These are phyloP conservation scores for Pterois miles DNA, from an alignment of 2,797 vertebrate genomes.

Conservation along the genomic window DNA sequence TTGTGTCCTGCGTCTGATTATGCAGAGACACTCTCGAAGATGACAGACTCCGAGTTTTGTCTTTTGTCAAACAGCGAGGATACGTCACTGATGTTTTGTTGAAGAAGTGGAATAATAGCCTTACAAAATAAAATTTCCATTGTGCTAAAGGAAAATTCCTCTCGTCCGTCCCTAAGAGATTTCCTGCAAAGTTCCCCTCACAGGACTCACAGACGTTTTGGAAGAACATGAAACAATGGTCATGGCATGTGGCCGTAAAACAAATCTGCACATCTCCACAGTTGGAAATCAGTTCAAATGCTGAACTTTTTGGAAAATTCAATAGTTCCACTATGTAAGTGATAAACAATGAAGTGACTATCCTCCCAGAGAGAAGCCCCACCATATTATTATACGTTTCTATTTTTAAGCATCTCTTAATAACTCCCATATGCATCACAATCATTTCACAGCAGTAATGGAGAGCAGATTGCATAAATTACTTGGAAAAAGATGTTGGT, in stretches of 20 bases:
- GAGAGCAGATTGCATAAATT: conserved; percentile 31
- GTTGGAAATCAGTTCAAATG: conserved; percentile 55
- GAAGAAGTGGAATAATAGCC: background rate
- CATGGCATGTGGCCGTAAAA: conserved; percentile 46
- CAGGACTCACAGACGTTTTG: conserved; percentile 47
- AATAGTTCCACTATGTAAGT: conserved; percentile 53
- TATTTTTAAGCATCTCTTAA: conserved; percentile 62
- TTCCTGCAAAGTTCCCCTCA: conserved; percentile 50
- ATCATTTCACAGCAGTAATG: conserved; percentile 41
- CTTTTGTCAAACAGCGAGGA: background rate
- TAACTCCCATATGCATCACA: conserved; percentile 66
- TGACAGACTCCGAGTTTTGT: conserved; percentile 2
- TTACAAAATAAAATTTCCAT: conserved; percentile 45
- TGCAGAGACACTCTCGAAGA: conserved; percentile 16
- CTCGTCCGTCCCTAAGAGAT: conserved; percentile 35
- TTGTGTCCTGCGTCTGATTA: conserved; percentile 7
- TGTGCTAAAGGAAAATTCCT: conserved; percentile 48
- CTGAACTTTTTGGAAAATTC: conserved; percentile 37
- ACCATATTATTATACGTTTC: conserved; percentile 55
- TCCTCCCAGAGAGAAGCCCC: conserved; percentile 44
- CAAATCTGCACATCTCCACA: conserved; percentile 65
- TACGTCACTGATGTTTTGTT: background rate
- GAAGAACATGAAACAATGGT: conserved; percentile 63
- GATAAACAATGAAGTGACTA: conserved; percentile 63
- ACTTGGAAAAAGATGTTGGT: conserved; percentile 39